Base-by-base conservation (phyloP, 2,113 vertebrate genomes). In the Buteo buteo region DNA sequence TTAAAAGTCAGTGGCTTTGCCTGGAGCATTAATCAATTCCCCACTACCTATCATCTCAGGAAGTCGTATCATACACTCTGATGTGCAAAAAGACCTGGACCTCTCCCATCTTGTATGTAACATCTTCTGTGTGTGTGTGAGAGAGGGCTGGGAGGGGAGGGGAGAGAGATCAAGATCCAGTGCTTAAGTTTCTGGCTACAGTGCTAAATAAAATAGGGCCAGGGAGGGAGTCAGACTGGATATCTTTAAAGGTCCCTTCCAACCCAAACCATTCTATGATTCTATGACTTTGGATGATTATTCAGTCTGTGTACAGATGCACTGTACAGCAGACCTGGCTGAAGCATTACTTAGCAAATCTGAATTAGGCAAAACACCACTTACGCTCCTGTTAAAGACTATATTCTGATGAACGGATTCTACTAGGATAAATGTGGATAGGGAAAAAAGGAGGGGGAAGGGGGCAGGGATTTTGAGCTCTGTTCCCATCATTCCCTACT, bases 51-150 rank as follows among this genome's bases (percentile, higher is more conserved):
- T 31, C 69, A 4, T 31, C 69, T 52, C 61, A 59, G 88, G 45
- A 52, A 38, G 26, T 3, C 0, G 0, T 20, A 18, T 31, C 49
- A 3, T 7, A 31, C 11, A 7, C 21, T 81, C 12, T 0, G 0
- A 3, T 5, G 49, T 59, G 58, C 55, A 34, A 19, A 44, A 59
- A 50, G n/a, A 55, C 3, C 7, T 7, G 74, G 28, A 14, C 3
- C 12, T 84, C 32, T 47, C 9, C 26, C 28, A 29, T 1, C 10
- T 20, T 47, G 8, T 38, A 24, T 12, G 3, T 32, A 57, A 52
- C 18, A 34, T 25, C 13, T 2, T 9, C 13, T 10, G 7, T 16
- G 38, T 6, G 26, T 42, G 12, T 36, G 44, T 22, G n/a, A 15
- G 50, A 26, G 13, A 14, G 50, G 50, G 8, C 1, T 14, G 25